Percentiles rank a stretch among this genome's conserved stretches.
phyloP scores from a whole-genome alignment of 1,140 invertebrate genomes.

The Chionoecetes opilio region DNA sequence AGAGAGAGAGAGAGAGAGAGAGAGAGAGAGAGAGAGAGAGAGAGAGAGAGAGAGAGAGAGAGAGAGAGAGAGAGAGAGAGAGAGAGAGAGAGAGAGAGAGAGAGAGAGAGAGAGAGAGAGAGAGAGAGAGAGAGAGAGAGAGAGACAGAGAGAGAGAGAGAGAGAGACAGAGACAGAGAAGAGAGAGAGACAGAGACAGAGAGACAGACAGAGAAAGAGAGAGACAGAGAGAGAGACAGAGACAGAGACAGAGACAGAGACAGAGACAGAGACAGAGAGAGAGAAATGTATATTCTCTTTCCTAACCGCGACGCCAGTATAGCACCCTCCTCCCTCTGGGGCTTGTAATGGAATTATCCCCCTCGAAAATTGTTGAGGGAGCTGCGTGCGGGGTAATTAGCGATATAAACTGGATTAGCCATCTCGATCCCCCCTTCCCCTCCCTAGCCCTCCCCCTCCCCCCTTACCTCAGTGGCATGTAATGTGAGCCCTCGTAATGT shows the following conservation, averaged over 20 bases:
- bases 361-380: conserved; percentile 66
- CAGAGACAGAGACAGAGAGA: too few relatives aligned
- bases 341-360: conserved; percentile 60
- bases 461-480: conserved; percentile 48
- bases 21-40: too few relatives aligned
- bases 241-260: too few relatives aligned
- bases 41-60: background rate
- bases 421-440: background rate
- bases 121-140: conserved; percentile 1
- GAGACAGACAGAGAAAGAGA: too few relatives aligned
- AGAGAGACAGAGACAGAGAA: conserved; percentile 36
- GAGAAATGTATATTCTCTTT: background rate
- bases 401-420: conserved; percentile 66
- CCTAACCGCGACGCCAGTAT: background rate
- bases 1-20: too few relatives aligned
- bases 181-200: too few relatives aligned
- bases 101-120: background rate
- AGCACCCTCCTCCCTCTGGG: conserved; percentile 6
- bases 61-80: background rate
- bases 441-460: background rate
- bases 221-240: too few relatives aligned
- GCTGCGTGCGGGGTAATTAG: conserved; percentile 54
- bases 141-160: background rate
- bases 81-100: background rate
- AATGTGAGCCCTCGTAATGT: background rate